phyloP scores from a whole-genome alignment of 2,797 vertebrate genomes.

The Phoebastria nigripes region DNA sequence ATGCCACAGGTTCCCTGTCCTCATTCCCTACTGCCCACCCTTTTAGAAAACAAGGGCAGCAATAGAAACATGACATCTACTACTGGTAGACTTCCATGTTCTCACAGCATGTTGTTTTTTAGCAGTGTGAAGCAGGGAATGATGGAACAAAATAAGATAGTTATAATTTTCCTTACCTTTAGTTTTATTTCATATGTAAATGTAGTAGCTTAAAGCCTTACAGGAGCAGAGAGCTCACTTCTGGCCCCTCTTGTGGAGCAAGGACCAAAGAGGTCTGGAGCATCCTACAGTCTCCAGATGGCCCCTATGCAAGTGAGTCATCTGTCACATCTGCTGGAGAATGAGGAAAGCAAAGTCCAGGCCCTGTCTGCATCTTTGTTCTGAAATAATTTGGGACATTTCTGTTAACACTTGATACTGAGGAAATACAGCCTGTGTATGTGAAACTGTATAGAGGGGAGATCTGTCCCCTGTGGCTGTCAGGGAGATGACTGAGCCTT shows the following conservation, averaged over 20 bases:
- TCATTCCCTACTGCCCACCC: not conserved
- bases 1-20: not conserved
- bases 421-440: not conserved
- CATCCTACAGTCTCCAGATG: not conserved
- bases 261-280: not conserved
- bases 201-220: not conserved
- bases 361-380: not conserved
- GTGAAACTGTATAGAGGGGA: not conserved
- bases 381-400: not conserved
- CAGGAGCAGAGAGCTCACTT: not conserved
- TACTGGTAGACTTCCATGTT: not conserved
- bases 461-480: not conserved
- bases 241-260: not conserved
- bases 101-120: not conserved
- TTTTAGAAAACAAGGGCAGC: not conserved
- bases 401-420: not conserved
- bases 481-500: not conserved
- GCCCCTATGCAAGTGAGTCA: not conserved
- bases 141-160: not conserved
- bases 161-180: not conserved
- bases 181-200: not conserved
- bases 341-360: not conserved
- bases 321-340: not conserved
- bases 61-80: not conserved
- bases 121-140: not conserved